These are phyloP conservation scores for Leptinotarsa undecemlineata DNA, from an alignment of 1,140 invertebrate genomes.

Conservation along the genomic window DNA sequence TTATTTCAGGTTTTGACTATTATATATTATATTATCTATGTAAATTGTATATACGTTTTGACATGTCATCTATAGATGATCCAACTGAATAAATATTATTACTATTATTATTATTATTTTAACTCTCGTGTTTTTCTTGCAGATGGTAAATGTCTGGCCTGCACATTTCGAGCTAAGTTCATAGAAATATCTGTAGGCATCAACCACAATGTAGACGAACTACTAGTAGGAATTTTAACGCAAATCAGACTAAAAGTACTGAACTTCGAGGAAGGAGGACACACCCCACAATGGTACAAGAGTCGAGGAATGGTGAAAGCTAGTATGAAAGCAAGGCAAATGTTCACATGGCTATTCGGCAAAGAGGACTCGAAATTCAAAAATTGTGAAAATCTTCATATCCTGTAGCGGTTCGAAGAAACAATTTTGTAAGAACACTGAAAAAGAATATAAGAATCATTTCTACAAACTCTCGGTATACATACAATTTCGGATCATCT, in stretches of 20 bases:
- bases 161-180: constrained; percentile 84
- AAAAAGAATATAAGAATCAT: not conserved
- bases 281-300: constrained; percentile 76
- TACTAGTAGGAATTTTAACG: constrained; percentile 78
- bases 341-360: constrained; percentile 87
- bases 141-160: constrained; percentile 87
- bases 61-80: too few species aligned
- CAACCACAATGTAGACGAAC: constrained; percentile 87
- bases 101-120: too few species aligned
- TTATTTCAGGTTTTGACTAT: too few species aligned
- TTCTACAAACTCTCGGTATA: not conserved
- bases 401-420: constrained; percentile 63
- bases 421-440: constrained; percentile 1
- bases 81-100: too few species aligned
- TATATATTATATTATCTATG: too few species aligned
- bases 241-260: constrained; percentile 79
- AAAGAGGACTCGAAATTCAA: constrained; percentile 89
- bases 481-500: not conserved
- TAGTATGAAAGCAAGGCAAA: constrained; percentile 85
- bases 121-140: constrained; percentile 44
- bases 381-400: constrained; percentile 86
- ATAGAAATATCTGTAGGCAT: constrained; percentile 89
- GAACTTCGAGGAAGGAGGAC: constrained; percentile 64
- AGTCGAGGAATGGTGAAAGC: constrained; percentile 79
- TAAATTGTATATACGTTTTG: too few species aligned